Evolutionary conservation across 2,888 invertebrate genomes (phyloP).

Genomic region (Hymenopus coronatus): DNA sequence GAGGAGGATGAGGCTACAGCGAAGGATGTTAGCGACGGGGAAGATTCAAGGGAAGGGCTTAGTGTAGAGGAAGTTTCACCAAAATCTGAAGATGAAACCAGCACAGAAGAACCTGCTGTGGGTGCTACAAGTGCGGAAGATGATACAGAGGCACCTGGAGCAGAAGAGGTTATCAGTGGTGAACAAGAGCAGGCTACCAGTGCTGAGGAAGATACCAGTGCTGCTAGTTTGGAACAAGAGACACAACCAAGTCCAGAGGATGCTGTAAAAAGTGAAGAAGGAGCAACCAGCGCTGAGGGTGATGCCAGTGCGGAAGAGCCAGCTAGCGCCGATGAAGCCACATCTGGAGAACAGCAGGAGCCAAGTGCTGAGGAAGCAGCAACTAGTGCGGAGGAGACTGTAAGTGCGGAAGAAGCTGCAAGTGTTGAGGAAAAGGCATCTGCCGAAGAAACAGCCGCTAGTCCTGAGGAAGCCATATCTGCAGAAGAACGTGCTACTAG

Average conservation of each 20-base stretch:
- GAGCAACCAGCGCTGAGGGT: conserved; percentile 36
- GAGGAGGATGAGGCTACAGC: conserved; percentile 3
- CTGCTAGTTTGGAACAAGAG: conserved; percentile 35
- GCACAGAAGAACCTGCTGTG: no score
- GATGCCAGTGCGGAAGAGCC: conserved; percentile 35
- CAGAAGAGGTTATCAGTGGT: no score
- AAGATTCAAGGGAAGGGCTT: background rate
- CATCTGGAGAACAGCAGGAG: no score
- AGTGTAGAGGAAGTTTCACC: no score
- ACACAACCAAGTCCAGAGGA: conserved; percentile 31
- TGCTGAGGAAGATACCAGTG: conserved; percentile 35
- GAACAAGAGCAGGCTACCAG: conserved; percentile 31
- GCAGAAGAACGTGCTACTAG: background rate
- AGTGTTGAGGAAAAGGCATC: conserved; percentile 10
- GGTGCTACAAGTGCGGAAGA: no score
- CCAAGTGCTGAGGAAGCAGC: conserved; percentile 35
- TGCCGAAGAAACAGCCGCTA: conserved; percentile 32
- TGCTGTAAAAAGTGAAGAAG: conserved; percentile 25
- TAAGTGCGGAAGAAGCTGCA: conserved; percentile 42
- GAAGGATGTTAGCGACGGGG: background rate
- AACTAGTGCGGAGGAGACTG: conserved; percentile 45
- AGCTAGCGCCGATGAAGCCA: conserved; percentile 37
- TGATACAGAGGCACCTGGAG: no score
- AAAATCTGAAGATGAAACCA: no score
- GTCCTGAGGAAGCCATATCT: conserved; percentile 31